Evolutionary conservation across 2,888 invertebrate genomes (phyloP).

Genomic region (Psylliodes chrysocephalus): DNA sequence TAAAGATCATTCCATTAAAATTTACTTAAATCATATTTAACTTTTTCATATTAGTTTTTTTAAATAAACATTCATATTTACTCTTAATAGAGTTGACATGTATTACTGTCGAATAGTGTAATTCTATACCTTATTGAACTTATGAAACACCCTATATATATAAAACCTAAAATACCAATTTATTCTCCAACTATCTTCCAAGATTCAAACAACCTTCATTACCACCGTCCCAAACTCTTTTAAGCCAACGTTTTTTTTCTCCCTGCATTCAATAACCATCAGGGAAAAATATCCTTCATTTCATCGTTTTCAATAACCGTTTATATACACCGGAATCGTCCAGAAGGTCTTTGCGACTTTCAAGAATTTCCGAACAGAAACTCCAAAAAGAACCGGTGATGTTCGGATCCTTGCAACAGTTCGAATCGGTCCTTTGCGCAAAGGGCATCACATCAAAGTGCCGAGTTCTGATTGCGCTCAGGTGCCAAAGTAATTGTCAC

Average conservation of each 20-base stretch:
- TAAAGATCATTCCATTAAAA: too few species aligned
- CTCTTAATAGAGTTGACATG: too few species aligned
- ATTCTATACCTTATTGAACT: too few species aligned
- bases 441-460: constrained; percentile 29
- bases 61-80: too few species aligned
- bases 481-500: background rate
- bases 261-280: constrained; percentile 5
- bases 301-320: constrained; percentile 20
- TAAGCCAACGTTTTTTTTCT: background rate
- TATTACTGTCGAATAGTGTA: too few species aligned
- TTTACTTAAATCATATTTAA: too few species aligned
- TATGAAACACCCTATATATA: too few species aligned
- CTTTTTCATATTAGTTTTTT: too few species aligned
- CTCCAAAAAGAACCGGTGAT: constrained; percentile 27
- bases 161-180: too few species aligned
- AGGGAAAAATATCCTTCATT: constrained; percentile 21
- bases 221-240: background rate
- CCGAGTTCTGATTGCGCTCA: background rate
- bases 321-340: constrained; percentile 16
- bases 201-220: constrained; percentile 9
- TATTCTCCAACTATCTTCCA: background rate
- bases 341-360: constrained; percentile 19
- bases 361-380: constrained; percentile 27
- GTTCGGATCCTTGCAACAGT: constrained; percentile 25
- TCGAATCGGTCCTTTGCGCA: constrained; percentile 23